These are phyloP conservation scores for Nothobranchius kuhntae DNA, from an alignment of 2,113 vertebrate genomes.

Conservation along the genomic window DNA sequence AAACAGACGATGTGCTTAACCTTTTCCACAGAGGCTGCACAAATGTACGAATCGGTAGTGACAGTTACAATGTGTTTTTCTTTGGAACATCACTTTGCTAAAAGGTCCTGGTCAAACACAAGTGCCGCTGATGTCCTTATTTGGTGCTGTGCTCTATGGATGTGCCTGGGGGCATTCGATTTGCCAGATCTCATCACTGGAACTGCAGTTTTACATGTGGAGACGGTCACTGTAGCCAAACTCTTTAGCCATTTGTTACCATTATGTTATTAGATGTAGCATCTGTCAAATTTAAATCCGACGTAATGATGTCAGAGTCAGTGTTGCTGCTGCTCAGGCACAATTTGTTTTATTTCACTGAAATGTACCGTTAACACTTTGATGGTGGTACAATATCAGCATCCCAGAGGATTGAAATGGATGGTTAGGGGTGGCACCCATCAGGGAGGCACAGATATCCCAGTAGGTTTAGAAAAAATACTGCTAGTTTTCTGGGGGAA, in stretches of 20 bases:
- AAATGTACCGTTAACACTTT: not conserved
- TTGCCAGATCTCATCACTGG: slow-evolving; percentile 57
- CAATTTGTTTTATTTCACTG: slow-evolving; percentile 12
- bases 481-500: no score
- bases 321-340: not conserved
- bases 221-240: slow-evolving; percentile 57
- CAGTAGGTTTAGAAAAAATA: no score
- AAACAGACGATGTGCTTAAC: slow-evolving; percentile 71
- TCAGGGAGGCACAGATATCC: no score
- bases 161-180: slow-evolving; percentile 48
- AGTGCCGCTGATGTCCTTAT: slow-evolving; percentile 56
- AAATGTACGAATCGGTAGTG: slow-evolving; percentile 66
- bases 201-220: slow-evolving; percentile 51
- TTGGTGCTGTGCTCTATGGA: slow-evolving; percentile 61
- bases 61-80: slow-evolving; percentile 72
- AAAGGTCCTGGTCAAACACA: slow-evolving; percentile 76
- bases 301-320: slow-evolving; percentile 14
- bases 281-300: slow-evolving; percentile 50
- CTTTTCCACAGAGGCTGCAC: slow-evolving; percentile 70
- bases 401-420: no score
- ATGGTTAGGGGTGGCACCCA: no score
- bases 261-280: slow-evolving; percentile 40
- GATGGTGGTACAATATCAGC: no score
- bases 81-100: slow-evolving; percentile 57
- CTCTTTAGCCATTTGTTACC: slow-evolving; percentile 46